These are phyloP conservation scores for Antheraea assamensis DNA, from an alignment of 2,888 invertebrate species.

Conservation along the genomic window DNA sequence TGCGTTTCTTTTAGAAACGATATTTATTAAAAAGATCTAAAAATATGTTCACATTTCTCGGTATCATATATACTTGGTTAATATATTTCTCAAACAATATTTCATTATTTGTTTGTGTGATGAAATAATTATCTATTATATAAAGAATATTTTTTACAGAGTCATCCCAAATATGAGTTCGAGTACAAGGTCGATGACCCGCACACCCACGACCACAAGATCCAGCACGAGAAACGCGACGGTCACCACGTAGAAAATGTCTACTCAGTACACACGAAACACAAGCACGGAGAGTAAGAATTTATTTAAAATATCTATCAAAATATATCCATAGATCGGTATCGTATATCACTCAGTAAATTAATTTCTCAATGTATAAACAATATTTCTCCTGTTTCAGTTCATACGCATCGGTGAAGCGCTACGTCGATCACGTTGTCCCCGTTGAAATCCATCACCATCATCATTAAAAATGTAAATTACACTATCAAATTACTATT, in stretches of 20 bases:
- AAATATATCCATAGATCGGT: neutral
- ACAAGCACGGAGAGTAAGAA: slow-evolving; percentile 8
- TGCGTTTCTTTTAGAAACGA: no score
- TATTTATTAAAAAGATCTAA: no score
- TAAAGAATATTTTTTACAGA: neutral
- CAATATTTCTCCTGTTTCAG: neutral
- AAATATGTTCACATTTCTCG: no score
- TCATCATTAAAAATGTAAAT: neutral
- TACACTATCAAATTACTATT: neutral
- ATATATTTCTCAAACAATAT: neutral
- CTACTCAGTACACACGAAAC: neutral
- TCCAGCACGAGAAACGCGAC: slow-evolving; percentile 11
- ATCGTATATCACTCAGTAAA: neutral
- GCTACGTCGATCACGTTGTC: neutral
- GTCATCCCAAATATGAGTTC: slow-evolving; percentile 4
- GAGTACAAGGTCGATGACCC: slow-evolving; percentile 16
- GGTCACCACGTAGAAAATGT: slow-evolving; percentile 5
- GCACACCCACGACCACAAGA: slow-evolving; percentile 12
- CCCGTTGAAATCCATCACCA: neutral
- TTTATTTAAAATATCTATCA: neutral
- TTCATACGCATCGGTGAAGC: slow-evolving; percentile 15
- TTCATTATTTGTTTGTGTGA: no score
- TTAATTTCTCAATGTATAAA: neutral
- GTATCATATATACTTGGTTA: no score
- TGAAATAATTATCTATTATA: neutral